Evolutionary conservation across 2,797 vertebrate species (phyloP).

Genomic region (Margarornis squamiger): DNA sequence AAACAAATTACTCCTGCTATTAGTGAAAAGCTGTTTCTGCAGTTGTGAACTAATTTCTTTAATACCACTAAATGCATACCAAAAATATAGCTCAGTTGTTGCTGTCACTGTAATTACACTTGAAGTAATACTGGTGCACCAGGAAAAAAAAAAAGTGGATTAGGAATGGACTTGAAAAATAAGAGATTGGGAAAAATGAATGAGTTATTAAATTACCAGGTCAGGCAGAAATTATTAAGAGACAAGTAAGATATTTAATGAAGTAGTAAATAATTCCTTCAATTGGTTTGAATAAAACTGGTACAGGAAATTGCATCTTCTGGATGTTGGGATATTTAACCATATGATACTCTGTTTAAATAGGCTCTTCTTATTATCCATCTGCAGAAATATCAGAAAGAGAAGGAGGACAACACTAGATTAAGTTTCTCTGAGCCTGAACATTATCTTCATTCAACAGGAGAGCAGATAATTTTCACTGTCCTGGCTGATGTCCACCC

Average conservation of each 20-base stretch:
- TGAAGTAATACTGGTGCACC: background rate
- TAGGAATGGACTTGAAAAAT: background rate
- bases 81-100: background rate
- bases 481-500: background rate
- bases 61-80: background rate
- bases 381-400: background rate
- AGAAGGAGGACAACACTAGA: background rate
- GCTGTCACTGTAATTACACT: background rate
- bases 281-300: background rate
- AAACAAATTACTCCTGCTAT: background rate
- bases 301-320: background rate
- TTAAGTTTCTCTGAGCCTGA: background rate
- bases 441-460: background rate
- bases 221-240: background rate
- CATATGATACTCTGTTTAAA: background rate
- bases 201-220: background rate
- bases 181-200: background rate
- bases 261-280: background rate
- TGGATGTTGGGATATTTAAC: background rate
- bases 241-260: background rate
- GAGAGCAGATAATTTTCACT: background rate
- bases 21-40: background rate
- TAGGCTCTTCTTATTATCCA: background rate
- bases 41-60: background rate
- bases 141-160: background rate